These are phyloP conservation scores for Odontocolon sp. DNA, from an alignment of 2,888 invertebrate genomes.

Conservation along the genomic window DNA sequence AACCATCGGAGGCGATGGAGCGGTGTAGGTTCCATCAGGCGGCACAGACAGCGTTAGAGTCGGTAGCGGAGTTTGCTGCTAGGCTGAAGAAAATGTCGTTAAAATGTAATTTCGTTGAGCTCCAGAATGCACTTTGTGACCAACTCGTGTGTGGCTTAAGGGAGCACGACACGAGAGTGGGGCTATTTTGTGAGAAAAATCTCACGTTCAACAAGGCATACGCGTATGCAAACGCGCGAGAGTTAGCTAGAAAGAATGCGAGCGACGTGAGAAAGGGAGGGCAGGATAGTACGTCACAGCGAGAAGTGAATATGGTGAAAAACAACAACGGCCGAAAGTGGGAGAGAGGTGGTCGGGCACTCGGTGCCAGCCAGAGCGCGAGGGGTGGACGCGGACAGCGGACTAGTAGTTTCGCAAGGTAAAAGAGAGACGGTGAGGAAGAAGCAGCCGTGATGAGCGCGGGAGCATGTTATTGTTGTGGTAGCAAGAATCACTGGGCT, in stretches of 20 bases:
- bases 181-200: conserved; percentile 30
- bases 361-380: not conserved
- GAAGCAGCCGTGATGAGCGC: not conserved
- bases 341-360: not conserved
- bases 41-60: conserved; percentile 31
- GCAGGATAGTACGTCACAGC: not conserved
- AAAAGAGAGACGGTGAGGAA: not conserved
- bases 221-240: conserved; percentile 33
- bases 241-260: conserved; percentile 34
- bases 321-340: not conserved
- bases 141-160: conserved; percentile 45
- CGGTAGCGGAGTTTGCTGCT: conserved; percentile 34
- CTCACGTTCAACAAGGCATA: conserved; percentile 41
- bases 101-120: conserved; percentile 27
- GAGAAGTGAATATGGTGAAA: conserved; percentile 16
- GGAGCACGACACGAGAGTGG: conserved; percentile 34
- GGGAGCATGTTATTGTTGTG: conserved; percentile 55
- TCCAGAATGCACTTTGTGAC: conserved; percentile 42
- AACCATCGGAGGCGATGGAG: conserved; percentile 54
- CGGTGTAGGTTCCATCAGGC: conserved; percentile 49
- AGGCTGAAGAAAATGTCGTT: conserved; percentile 39
- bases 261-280: not conserved
- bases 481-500: conserved; percentile 35
- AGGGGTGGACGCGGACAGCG: not conserved
- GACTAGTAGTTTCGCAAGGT: not conserved